phyloP scores from a whole-genome alignment of 1,140 invertebrate species.

The Bursaphelenchus mucronatus region DNA sequence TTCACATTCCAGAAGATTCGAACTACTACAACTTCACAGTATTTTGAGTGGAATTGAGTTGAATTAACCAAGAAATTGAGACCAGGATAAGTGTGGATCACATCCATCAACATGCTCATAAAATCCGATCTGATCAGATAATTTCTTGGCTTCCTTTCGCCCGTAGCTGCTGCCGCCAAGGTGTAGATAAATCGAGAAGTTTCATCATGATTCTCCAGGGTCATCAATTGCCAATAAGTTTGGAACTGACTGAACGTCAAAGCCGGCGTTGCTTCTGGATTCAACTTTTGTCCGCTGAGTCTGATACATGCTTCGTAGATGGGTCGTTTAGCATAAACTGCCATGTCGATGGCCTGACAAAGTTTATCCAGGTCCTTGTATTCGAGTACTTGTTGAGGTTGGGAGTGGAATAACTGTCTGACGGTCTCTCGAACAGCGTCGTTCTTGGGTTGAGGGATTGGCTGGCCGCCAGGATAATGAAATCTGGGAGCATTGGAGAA shows the following conservation, averaged over 20 bases:
- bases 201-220: constrained; percentile 71
- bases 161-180: constrained; percentile 63
- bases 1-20: constrained; percentile 98
- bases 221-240: constrained; percentile 48
- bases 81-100: constrained; percentile 98
- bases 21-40: constrained; percentile 71
- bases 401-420: constrained; percentile 22
- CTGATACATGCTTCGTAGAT: constrained; percentile 46
- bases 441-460: constrained; percentile 37
- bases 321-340: constrained; percentile 39
- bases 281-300: constrained; percentile 21
- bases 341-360: constrained; percentile 31
- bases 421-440: constrained; percentile 28
- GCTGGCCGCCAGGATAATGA: constrained; percentile 39
- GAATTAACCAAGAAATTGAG: constrained; percentile 92
- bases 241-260: constrained; percentile 50
- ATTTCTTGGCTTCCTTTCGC: constrained; percentile 60
- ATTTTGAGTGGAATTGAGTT: constrained; percentile 95
- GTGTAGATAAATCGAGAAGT: constrained; percentile 84
- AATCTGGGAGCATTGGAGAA: constrained; percentile 29
- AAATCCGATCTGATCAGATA: constrained; percentile 72
- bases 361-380: constrained; percentile 39
- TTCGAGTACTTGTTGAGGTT: constrained; percentile 14
- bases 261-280: constrained; percentile 2
- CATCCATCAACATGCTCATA: constrained; percentile 80